Evolutionary conservation across 2,888 invertebrate species (phyloP), one percentile per base, ranked within the genome.

Genomic region (Octonoba sinensis): DNA sequence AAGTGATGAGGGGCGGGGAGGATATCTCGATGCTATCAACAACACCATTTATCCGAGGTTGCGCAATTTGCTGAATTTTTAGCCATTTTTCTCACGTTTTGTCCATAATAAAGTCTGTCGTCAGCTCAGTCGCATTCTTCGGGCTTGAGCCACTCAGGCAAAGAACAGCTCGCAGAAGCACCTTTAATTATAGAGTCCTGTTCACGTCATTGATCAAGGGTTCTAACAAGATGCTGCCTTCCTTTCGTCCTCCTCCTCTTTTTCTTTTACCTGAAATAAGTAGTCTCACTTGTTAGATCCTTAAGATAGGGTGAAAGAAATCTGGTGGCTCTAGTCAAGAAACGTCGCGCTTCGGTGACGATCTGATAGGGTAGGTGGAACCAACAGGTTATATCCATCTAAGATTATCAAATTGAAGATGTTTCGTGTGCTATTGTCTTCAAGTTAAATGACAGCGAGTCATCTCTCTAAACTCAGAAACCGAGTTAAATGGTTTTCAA

Each of bases 31-130:
- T 36, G 60, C 60, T 24, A 13, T 24, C 27, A 60, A 57, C 57
- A n/a, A 24, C 36, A 36, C 60, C 24, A 15, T 24, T 27, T 27
- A 60, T 8, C 15, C 60, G 15, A 46, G 16, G 46, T n/a, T 56
- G 8, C 47, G 8, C 18, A 36, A 60, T 18, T 59, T 20, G 18
- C 1, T 11, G 24, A 20, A 36, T 69, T 71, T 62, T 78, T 79
- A 62, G 46, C 6, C 20, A 79, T 60, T 79, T 60, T 59, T 60
- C 64, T 72, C 78, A 79, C 78, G 78, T 79, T 66, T 72, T 27
- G 15, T 27, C 16, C 51, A 59, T 67, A 67, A 60, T 75, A 57
- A 59, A 27, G 18, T 24, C 11, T 64, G 54, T 44, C 16, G 36
- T 62, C 51, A n/a, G 11, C 1, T 24, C n/a, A 65, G 65, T 20